Conservation (phyloP, 2,113 vertebrate genomes). For the Eretmodus cyanostictus region DNA sequence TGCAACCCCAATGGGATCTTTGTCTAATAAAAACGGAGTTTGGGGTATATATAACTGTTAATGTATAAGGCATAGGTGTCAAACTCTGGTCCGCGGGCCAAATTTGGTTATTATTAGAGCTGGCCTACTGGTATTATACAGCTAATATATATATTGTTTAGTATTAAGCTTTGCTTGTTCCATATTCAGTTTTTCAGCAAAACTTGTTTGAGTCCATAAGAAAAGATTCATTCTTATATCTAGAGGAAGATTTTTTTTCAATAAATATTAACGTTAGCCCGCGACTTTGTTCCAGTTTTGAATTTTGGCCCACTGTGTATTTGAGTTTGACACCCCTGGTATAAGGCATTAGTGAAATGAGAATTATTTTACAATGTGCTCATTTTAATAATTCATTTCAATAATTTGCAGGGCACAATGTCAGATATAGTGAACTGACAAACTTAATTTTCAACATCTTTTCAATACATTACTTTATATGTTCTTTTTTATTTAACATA, state of each 20-base stretch:
- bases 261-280: too few relatives aligned
- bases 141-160: too few relatives aligned
- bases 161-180: too few relatives aligned
- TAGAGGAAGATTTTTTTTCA: too few relatives aligned
- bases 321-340: background rate
- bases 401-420: background rate
- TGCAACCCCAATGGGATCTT: background rate
- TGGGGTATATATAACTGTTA: background rate
- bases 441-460: background rate
- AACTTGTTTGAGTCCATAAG: too few relatives aligned
- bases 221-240: too few relatives aligned
- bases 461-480: background rate
- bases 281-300: too few relatives aligned
- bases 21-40: background rate
- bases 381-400: background rate
- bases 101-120: too few relatives aligned
- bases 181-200: too few relatives aligned
- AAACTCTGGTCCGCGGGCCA: too few relatives aligned
- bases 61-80: background rate
- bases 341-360: background rate
- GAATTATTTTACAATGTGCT: background rate
- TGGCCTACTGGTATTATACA: too few relatives aligned
- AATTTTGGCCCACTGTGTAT: too few relatives aligned
- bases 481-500: rapidly evolving
- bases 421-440: background rate